Percentiles rank a stretch among this genome's conserved stretches.
Conservation (phyloP, 2,888 invertebrate genomes). For the Neuroscelio doddi region DNA sequence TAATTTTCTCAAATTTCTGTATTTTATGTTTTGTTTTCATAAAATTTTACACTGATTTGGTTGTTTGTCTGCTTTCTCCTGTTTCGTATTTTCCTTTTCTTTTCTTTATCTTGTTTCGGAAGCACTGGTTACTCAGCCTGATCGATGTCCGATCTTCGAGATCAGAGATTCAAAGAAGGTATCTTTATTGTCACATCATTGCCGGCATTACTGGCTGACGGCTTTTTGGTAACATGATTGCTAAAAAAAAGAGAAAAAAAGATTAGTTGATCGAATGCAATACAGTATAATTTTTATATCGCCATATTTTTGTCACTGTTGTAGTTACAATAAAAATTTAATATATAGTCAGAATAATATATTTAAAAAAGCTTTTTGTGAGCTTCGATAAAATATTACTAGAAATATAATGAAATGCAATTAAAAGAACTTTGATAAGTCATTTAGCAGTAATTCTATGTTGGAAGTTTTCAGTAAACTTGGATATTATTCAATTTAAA, state of each 20-base stretch:
- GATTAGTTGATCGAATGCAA: background rate
- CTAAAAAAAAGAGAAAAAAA: slow-evolving; percentile 56
- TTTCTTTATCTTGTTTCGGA: slow-evolving; percentile 55
- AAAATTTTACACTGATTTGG: slow-evolving; percentile 35
- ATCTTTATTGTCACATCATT: slow-evolving; percentile 72
- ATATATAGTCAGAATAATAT: no score
- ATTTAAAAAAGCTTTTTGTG: no score
- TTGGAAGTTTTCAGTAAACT: slow-evolving; percentile 18
- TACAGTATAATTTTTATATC: background rate
- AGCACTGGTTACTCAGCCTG: slow-evolving; percentile 66
- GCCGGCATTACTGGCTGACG: slow-evolving; percentile 60
- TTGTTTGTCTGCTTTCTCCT: slow-evolving; percentile 24
- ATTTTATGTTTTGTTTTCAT: slow-evolving; percentile 19
- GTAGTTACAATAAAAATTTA: background rate
- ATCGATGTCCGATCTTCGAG: slow-evolving; percentile 59
- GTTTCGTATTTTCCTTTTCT: slow-evolving; percentile 20
- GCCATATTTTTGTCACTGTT: background rate
- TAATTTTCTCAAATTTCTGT: slow-evolving; percentile 17
- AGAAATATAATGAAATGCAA: slow-evolving; percentile 10
- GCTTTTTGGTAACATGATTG: slow-evolving; percentile 64
- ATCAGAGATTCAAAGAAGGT: slow-evolving; percentile 61
- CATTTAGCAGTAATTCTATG: slow-evolving; percentile 17
- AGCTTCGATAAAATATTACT: slow-evolving; percentile 11
- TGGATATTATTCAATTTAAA: slow-evolving; percentile 22
- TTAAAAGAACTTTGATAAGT: slow-evolving; percentile 19